Percentiles rank a stretch among this genome's conserved stretches.
Evolutionary conservation across 2,888 invertebrate species (phyloP).

Genomic region (Phoenoteleia sp.): DNA sequence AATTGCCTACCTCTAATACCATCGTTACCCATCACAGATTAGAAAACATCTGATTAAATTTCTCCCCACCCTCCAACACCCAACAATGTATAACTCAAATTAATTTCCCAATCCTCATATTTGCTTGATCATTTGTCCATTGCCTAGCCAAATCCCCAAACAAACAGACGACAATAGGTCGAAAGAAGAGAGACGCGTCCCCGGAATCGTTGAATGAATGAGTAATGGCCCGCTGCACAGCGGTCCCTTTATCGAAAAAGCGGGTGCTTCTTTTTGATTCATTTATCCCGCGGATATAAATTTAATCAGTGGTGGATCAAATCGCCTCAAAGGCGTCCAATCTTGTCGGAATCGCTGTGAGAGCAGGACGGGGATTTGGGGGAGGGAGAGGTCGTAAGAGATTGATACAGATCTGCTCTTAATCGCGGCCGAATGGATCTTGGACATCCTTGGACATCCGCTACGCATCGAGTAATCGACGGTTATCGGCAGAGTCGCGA

Average conservation of each 20-base stretch:
- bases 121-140: constrained; percentile 39
- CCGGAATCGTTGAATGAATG: constrained; percentile 21
- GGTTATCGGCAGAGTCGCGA: constrained; percentile 48
- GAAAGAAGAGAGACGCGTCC: neutral
- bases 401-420: constrained; percentile 64
- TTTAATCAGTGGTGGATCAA: constrained; percentile 64
- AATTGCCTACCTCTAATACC: too few relatives aligned
- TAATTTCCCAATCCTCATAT: constrained; percentile 17
- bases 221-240: constrained; percentile 28
- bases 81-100: too few relatives aligned
- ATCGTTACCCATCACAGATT: too few relatives aligned
- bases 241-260: neutral
- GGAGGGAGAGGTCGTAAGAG: neutral
- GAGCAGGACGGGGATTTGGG: too few relatives aligned
- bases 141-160: constrained; percentile 37
- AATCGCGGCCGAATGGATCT: constrained; percentile 43
- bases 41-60: constrained; percentile 51
- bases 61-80: too few relatives aligned
- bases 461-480: constrained; percentile 42
- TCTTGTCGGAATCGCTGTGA: too few relatives aligned
- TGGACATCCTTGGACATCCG: constrained; percentile 28
- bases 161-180: constrained; percentile 32
- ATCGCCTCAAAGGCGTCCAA: constrained; percentile 63
- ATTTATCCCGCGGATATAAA: constrained; percentile 66
- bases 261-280: constrained; percentile 26